These are phyloP conservation scores for Dromococcyx pavoninus DNA, from an alignment of 2,797 vertebrate species.

Conservation along the genomic window DNA sequence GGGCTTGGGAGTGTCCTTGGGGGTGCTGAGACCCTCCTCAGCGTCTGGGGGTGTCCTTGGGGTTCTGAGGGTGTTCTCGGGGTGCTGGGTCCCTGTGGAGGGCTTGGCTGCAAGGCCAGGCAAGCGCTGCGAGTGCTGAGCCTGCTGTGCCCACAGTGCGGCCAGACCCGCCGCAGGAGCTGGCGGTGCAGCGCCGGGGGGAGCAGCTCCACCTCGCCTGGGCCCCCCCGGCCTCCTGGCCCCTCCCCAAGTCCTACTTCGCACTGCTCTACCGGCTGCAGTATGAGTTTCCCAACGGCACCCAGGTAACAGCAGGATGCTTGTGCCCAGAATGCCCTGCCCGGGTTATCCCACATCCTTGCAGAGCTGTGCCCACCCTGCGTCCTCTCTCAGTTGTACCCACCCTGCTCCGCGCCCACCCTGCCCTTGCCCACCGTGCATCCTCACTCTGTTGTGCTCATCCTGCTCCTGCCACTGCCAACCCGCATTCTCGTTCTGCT, in stretches of 20 bases:
- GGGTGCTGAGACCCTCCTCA: too few species aligned
- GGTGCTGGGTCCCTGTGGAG: neutral
- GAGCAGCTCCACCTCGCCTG: neutral
- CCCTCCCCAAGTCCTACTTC: constrained; percentile 1
- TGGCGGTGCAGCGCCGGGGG: neutral
- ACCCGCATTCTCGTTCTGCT: too few species aligned
- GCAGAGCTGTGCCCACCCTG: neutral
- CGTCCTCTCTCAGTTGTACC: too few species aligned
- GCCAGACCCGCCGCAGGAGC: neutral
- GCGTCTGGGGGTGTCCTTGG: too few species aligned
- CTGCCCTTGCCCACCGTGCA: too few species aligned
- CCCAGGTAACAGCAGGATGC: neutral
- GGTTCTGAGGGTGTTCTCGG: too few species aligned
- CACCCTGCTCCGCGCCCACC: too few species aligned
- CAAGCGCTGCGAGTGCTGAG: neutral
- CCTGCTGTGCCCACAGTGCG: neutral
- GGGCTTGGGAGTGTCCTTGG: too few species aligned
- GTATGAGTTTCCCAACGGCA: neutral
- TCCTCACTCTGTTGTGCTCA: too few species aligned
- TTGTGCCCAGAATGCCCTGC: too few species aligned
- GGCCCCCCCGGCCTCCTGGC: constrained; percentile 22
- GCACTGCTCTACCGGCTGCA: neutral
- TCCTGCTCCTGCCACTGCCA: too few species aligned
- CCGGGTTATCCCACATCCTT: neutral
- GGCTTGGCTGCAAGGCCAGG: neutral